Evolutionary conservation across 2,888 invertebrate genomes (phyloP), one percentile per base, ranked within the genome.

Genomic region (Trissolcus brochymenae): DNA sequence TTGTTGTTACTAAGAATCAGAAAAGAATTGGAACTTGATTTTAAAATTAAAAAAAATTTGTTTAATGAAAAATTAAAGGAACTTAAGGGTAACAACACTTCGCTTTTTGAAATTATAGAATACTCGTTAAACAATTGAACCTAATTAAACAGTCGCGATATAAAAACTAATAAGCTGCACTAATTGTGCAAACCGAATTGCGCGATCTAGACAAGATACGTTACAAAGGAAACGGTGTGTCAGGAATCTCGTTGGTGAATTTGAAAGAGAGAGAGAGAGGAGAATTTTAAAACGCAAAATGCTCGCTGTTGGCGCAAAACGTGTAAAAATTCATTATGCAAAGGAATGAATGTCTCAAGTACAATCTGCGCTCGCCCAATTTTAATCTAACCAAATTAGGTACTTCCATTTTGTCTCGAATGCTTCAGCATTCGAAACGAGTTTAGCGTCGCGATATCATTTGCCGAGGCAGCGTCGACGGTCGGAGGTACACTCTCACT

Each of bases 361-460:
- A 64, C 79, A 77, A 77, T 75, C 67, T 70, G 67, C 25, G 53
- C 81, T 77, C 81, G 83, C 81, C 79, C 85, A 84, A 86, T 86
- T 86, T 85, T 84, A 86, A 85, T 84, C 82, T 81, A 79, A 81
- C 81, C 72, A 79, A 83, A 84, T 85, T 83, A 79, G 76, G 74
- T 74, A 85, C 83, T 84, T 83, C 84, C 85, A 86, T 87, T 86
- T 87, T 84, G 82, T 84, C 81, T 79, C 84, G 84, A 86, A 86
- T 86, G 50, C 84, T 83, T 80, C 80, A 78, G 80, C 82, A 85
- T 85, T 86, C 85, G 84, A 86, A 88, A 86, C 84, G 85, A 88
- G 84, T 87, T 88, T 88, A 87, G 81, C 84, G 67, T 82, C 82
- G 80, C 85, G 83, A 88, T 87, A 87, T 87, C 86, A 86, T 87